These are phyloP conservation scores for Pammene aurita DNA, from an alignment of 2,888 invertebrate genomes.

Conservation along the genomic window DNA sequence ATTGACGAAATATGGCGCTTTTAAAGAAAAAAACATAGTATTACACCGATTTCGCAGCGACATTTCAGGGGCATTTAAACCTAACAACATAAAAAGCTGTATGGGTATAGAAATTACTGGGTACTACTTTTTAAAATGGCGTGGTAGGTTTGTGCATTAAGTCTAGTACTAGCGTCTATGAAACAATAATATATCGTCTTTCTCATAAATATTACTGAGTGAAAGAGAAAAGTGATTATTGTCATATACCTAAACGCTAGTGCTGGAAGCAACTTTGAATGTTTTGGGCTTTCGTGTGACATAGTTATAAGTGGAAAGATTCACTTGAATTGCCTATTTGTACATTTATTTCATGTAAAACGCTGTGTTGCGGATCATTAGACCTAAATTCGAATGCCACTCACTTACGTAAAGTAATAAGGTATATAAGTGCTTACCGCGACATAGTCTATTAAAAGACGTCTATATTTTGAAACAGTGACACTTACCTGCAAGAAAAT, in stretches of 20 bases:
- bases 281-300: conserved; percentile 28
- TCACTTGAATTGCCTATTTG: conserved; percentile 37
- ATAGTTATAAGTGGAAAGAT: conserved; percentile 35
- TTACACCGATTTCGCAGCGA: too few relatives aligned
- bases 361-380: conserved; percentile 23
- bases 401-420: too few relatives aligned
- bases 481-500: too few relatives aligned
- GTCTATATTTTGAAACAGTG: too few relatives aligned
- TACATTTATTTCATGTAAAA: conserved; percentile 29
- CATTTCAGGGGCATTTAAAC: background rate
- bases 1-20: too few relatives aligned
- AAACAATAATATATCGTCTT: background rate
- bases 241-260: conserved; percentile 1
- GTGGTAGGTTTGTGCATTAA: conserved; percentile 1
- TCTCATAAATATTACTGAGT: background rate
- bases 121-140: conserved; percentile 5
- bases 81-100: background rate
- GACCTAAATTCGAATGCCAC: too few relatives aligned
- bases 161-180: background rate
- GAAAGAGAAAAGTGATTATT: background rate
- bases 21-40: background rate
- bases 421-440: background rate
- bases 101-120: background rate
- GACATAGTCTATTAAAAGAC: too few relatives aligned
- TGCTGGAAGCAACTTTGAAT: conserved; percentile 1